Base-by-base conservation (phyloP, 1,140 invertebrate species). In the Agrypnia vestita region DNA sequence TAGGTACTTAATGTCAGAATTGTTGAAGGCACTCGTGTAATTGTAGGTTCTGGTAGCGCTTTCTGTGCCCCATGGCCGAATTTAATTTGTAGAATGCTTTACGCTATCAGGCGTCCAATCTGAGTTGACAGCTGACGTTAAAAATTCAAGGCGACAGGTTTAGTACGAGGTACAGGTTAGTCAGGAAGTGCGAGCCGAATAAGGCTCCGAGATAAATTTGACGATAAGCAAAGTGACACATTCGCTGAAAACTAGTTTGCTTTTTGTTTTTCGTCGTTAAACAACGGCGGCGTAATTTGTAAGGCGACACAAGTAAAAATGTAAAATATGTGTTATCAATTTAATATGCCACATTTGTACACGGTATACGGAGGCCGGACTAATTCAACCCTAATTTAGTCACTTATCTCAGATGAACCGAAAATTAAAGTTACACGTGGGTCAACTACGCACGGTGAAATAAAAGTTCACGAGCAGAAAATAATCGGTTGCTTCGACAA, bases 51-150 rank as follows among this genome's bases (percentile, higher is more conserved):
- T 35, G 8, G 49, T 51, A 12, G 49, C 11, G 49, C 8, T 13
- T 25, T 43, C 25, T 64, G 55, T 64, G 61, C 13, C 35, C 61
- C 25, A 43, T 13, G 61, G 61, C 61, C 61, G 61, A 43, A 64
- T 64, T 64, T 64, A 64, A 64, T 74, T 56, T 74, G 71, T 74
- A 74, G 8, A 44, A 55, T 15, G 71, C 53, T 55, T 43, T 21
- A 3, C 17, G 46, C 51, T 74, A 74, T 74, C 71, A 17, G 19
- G 7, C 35, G 71, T 56, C 71, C 51, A 74, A 74, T 74, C 71
- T 59, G 53, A 56, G 71, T 74, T 74, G 71, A 74, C 71, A 56
- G 71, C 71, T 74, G 71, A 74, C 71, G 71, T 74, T 74, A 74
- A 74, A 74, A 74, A 74, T 74, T 12, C 35, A 44, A 74, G 51